Evolutionary conservation across 2,888 invertebrate genomes (phyloP).

Genomic region (Rhamphomyia laevipes): DNA sequence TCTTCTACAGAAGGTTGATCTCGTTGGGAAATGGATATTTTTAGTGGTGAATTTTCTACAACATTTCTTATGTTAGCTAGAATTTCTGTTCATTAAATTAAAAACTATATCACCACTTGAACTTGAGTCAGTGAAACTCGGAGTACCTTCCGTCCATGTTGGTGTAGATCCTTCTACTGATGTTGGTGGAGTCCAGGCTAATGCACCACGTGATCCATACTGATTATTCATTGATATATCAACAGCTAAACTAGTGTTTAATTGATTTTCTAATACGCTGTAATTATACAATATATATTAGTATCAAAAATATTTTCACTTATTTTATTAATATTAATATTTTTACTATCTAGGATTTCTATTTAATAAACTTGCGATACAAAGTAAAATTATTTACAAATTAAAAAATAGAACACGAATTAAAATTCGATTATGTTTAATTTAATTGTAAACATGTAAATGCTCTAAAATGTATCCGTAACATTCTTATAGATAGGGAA

Average conservation of each 20-base stretch:
- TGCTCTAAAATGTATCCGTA: too few relatives aligned
- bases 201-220: slow-evolving; percentile 40
- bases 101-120: slow-evolving; percentile 72
- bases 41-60: slow-evolving; percentile 47
- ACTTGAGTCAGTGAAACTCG: slow-evolving; percentile 94
- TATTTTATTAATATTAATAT: too few relatives aligned
- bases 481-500: too few relatives aligned
- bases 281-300: not conserved
- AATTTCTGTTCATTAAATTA: not conserved
- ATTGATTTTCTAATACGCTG: slow-evolving; percentile 48
- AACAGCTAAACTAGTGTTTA: slow-evolving; percentile 46
- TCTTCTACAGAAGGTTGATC: slow-evolving; percentile 52
- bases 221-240: slow-evolving; percentile 40
- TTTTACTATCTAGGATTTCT: too few relatives aligned
- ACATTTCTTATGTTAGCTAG: slow-evolving; percentile 13
- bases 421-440: too few relatives aligned
- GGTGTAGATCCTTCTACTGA: slow-evolving; percentile 85
- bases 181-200: slow-evolving; percentile 69
- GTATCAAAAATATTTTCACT: not conserved
- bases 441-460: too few relatives aligned
- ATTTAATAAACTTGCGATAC: too few relatives aligned
- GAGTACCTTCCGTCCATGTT: slow-evolving; percentile 98
- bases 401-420: too few relatives aligned
- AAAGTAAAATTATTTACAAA: too few relatives aligned
- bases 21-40: slow-evolving; percentile 37